Evolutionary conservation across 2,888 invertebrate species (phyloP).

Genomic region (Leucoma salicis): DNA sequence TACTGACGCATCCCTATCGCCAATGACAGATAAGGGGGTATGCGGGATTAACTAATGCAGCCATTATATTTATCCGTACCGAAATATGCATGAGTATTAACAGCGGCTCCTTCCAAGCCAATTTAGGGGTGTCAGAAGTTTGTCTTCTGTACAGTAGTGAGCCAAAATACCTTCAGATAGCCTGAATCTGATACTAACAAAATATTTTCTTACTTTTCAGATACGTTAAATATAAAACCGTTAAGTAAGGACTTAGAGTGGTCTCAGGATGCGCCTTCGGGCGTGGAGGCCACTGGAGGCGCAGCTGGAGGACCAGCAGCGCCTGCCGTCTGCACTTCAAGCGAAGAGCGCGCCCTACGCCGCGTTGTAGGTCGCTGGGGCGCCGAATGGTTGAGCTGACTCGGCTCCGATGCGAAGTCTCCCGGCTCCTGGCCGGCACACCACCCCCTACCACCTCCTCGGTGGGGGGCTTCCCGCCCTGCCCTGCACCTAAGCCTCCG

Average conservation of each 20-base stretch:
- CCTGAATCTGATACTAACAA: background rate
- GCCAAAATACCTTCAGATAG: no score
- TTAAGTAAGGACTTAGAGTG: constrained; percentile 76
- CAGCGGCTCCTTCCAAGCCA: no score
- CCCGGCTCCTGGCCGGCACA: constrained; percentile 71
- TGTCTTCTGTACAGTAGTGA: no score
- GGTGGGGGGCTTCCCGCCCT: constrained; percentile 75
- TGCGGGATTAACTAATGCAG: no score
- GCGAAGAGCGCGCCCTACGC: constrained; percentile 73
- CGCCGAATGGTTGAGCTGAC: constrained; percentile 98
- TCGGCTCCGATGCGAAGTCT: constrained; percentile 82
- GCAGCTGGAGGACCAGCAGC: constrained; percentile 49
- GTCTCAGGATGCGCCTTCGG: constrained; percentile 67
- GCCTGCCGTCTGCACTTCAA: constrained; percentile 60
- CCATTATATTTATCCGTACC: no score
- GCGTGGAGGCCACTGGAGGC: constrained; percentile 71
- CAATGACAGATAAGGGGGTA: no score
- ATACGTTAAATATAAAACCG: constrained; percentile 81
- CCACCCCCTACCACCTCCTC: constrained; percentile 74
- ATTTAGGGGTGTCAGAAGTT: no score
- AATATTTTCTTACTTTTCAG: constrained; percentile 41
- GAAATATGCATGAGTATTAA: no score
- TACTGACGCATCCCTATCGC: no score
- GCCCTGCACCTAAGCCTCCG: constrained; percentile 88
- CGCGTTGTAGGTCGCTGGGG: constrained; percentile 92